Evolutionary conservation across 37 sponge, comb jelly and placozoan species (phyloP), one percentile per base, ranked within the genome.

Genomic region (Oopsacas minuta): DNA sequence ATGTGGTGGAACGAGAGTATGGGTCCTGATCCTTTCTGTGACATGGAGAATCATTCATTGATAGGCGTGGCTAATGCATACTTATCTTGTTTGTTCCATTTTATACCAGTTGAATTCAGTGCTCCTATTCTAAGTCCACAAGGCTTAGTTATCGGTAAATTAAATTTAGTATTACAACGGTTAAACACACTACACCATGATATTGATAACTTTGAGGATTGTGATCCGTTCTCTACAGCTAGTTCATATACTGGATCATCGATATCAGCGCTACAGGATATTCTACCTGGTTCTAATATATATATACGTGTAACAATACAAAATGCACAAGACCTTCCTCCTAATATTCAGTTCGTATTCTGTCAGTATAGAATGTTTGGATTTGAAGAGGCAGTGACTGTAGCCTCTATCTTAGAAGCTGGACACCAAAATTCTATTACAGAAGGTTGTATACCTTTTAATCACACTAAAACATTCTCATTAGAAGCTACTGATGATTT

Each of bases 301-400:
- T 82, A 83, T 15, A 49, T 87, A 0, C 82, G 91, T 90, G 83
- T 98, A 0, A 81, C 82, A 1, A 88, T 98, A 22, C 36, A 89
- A 35, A 92, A 93, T 37, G 92, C 94, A 0, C 53, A 88, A 37
- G 99, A 96, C 81, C 90, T 98, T 22, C 99, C 99, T 0, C 86
- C 92, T n/a, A 91, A 92, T 87, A 92, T 88, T 42, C 93, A 98
- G 85, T 95, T 90, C 52, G 92, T 95, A 82, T 98, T 95, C 84
- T 93, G 96, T 49, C 94, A 98, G 89, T 98, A 95, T 90, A 88
- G 86, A 84, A 91, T 95, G 88, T 95, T 90, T 89, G 90, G 89
- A 10, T 86, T 94, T 39, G 84, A 87, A 1, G 91, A 87, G 37
- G 81, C 93, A 0, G 87, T 89, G 53, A 89, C 90, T 83, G 37